These are phyloP conservation scores for Glossophaga mutica DNA, from an alignment of 2,797 vertebrate species.

Conservation along the genomic window DNA sequence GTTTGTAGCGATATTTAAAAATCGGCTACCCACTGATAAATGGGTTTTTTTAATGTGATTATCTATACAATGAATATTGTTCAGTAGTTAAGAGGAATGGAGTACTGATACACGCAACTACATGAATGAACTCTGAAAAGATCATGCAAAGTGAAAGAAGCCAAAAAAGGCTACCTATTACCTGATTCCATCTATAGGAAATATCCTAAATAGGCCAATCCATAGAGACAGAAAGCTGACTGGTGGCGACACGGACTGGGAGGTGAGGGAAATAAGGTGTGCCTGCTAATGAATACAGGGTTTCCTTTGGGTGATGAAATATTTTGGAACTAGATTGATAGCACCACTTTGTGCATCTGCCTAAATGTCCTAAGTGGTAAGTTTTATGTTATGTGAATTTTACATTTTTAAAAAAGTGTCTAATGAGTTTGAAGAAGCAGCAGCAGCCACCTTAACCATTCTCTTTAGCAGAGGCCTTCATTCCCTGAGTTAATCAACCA, in stretches of 20 bases:
- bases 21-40: not conserved
- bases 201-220: not conserved
- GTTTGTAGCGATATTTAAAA: not conserved
- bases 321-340: not conserved
- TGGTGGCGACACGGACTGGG: not conserved
- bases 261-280: not conserved
- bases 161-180: not conserved
- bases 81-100: not conserved
- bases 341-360: not conserved
- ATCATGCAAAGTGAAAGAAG: not conserved
- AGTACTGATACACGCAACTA: not conserved
- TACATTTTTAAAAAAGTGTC: not conserved
- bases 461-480: constrained; percentile 17
- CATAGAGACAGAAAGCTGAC: not conserved
- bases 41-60: not conserved
- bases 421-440: not conserved
- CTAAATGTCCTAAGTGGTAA: not conserved
- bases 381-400: not conserved
- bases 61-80: not conserved
- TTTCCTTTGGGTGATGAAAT: not conserved
- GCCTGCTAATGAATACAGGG: not conserved
- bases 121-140: not conserved
- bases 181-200: not conserved
- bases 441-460: not conserved
- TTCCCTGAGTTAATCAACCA: constrained; percentile 24